Percentiles rank a stretch among this genome's conserved stretches.
These are phyloP conservation scores for Aphrophora alni DNA, from an alignment of 2,888 invertebrate species.

Conservation along the genomic window DNA sequence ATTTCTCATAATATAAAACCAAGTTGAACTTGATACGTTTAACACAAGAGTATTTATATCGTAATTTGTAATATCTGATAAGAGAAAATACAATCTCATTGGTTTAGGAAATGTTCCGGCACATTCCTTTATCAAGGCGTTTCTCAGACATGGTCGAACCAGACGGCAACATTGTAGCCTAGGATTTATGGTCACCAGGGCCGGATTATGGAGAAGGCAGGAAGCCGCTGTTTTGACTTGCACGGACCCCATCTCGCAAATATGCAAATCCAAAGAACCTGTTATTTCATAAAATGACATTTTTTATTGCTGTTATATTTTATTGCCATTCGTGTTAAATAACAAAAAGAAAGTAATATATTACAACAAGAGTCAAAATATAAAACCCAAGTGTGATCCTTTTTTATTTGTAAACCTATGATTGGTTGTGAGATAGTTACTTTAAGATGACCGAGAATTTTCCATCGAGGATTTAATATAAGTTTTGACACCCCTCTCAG, in stretches of 20 bases:
- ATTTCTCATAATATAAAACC: too few species aligned
- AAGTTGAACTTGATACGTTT: too few species aligned
- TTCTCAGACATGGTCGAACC: background rate
- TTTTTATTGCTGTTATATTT: slow-evolving; percentile 3
- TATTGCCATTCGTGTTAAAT: slow-evolving; percentile 1
- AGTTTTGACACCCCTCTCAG: background rate
- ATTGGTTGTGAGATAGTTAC: background rate
- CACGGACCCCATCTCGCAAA: background rate
- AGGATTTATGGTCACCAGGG: background rate
- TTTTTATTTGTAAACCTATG: background rate
- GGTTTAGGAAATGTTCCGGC: background rate
- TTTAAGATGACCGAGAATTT: background rate
- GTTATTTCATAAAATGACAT: slow-evolving; percentile 7
- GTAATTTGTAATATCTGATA: background rate
- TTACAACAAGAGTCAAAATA: background rate
- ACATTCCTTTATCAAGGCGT: background rate
- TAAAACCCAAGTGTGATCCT: background rate
- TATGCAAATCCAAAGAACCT: slow-evolving; percentile 2
- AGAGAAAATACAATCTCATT: too few species aligned
- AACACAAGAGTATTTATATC: too few species aligned
- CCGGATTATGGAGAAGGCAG: background rate
- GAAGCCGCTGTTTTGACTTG: background rate
- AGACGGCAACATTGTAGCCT: background rate
- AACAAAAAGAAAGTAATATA: slow-evolving; percentile 6
- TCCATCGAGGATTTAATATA: background rate